phyloP scores from a whole-genome alignment of 1,140 invertebrate genomes.

The Pogonognathellus flavescens region DNA sequence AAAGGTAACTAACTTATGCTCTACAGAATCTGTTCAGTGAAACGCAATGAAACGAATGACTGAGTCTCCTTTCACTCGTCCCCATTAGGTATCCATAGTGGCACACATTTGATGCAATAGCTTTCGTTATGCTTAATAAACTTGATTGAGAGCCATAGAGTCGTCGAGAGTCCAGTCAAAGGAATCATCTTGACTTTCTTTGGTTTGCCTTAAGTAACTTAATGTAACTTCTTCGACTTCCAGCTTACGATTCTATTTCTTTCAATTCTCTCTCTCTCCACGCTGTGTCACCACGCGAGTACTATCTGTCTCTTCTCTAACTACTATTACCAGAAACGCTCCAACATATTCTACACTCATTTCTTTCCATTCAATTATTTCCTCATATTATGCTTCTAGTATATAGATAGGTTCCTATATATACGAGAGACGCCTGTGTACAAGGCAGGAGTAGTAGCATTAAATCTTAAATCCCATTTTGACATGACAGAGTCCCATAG shows the following conservation, averaged over 20 bases:
- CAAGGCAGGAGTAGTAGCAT: too few relatives aligned
- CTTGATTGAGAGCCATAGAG: slow-evolving; percentile 21
- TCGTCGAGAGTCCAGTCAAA: slow-evolving; percentile 21
- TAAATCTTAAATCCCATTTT: too few relatives aligned
- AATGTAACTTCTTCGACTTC: background rate
- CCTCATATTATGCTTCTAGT: too few relatives aligned
- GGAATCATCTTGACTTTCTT: slow-evolving; percentile 19
- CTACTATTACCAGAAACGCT: background rate
- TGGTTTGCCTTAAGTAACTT: background rate
- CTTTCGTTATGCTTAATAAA: slow-evolving; percentile 49
- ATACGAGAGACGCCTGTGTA: too few relatives aligned
- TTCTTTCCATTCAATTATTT: too few relatives aligned
- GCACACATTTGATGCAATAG: slow-evolving; percentile 37
- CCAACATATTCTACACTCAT: background rate
- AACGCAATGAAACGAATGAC: slow-evolving; percentile 42
- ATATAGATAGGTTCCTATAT: too few relatives aligned
- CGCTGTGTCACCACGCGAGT: too few relatives aligned
- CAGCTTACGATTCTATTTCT: background rate
- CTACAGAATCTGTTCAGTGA: slow-evolving; percentile 28
- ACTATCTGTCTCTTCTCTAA: too few relatives aligned
- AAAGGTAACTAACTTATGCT: slow-evolving; percentile 18
- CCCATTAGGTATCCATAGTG: slow-evolving; percentile 15
- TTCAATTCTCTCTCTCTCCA: background rate
- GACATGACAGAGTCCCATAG: too few relatives aligned
- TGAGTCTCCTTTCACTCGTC: slow-evolving; percentile 30